These are phyloP conservation scores for Nephrotoma guestfalica DNA, from an alignment of 2,888 invertebrate species.

Conservation along the genomic window DNA sequence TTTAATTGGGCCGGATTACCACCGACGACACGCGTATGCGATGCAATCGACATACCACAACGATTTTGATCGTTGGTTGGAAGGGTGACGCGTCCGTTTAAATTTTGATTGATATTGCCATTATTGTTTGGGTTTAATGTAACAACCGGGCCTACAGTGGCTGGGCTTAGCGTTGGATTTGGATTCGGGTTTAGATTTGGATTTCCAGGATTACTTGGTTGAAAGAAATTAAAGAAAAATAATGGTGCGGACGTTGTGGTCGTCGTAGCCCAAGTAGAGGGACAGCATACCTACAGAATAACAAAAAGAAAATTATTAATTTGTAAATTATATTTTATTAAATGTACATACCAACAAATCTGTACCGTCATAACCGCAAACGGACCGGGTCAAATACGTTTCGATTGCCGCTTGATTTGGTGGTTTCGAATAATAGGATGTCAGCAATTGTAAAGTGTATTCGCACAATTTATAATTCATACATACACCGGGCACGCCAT, in stretches of 20 bases:
- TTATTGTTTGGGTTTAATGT: neutral
- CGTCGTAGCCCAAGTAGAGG: neutral
- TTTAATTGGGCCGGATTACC: conserved; percentile 33
- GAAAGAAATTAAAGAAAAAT: neutral
- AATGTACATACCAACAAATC: conserved; percentile 42
- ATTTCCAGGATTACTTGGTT: neutral
- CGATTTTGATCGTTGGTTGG: conserved; percentile 12
- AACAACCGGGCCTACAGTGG: neutral
- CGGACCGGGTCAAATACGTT: conserved; percentile 40
- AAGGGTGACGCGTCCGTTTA: neutral
- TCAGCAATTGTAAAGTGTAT: conserved; percentile 28
- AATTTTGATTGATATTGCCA: neutral
- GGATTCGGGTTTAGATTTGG: neutral
- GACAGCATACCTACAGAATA: conserved; percentile 14
- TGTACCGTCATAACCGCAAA: conserved; percentile 51
- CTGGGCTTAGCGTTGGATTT: neutral
- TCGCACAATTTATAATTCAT: conserved; percentile 38
- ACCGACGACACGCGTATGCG: conserved; percentile 42
- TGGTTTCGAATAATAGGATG: conserved; percentile 11
- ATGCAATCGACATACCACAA: conserved; percentile 38
- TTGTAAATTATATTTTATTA: neutral
- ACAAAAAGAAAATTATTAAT: neutral
- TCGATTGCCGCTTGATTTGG: conserved; percentile 26
- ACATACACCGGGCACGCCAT: conserved; percentile 37
- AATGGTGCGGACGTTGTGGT: neutral